Evolutionary conservation across 2,113 vertebrate genomes (phyloP).

Genomic region (Macaca mulatta): DNA sequence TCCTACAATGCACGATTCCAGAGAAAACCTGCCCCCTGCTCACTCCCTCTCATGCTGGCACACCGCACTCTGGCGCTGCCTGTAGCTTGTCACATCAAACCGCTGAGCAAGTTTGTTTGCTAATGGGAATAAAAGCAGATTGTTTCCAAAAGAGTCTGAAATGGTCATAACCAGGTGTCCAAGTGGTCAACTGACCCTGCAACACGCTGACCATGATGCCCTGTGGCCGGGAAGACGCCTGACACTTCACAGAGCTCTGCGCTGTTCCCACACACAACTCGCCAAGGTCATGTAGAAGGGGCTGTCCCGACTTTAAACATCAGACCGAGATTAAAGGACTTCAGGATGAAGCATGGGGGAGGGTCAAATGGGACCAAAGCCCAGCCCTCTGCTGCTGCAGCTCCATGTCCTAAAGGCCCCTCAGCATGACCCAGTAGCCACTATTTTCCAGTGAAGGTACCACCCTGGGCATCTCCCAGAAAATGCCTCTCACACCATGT

Average conservation of each 20-base stretch:
- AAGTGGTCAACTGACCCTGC: too few relatives aligned
- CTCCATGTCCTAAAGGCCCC: background rate
- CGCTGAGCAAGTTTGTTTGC: background rate
- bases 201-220: too few relatives aligned
- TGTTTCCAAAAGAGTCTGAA: background rate
- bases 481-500: background rate
- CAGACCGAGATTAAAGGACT: background rate
- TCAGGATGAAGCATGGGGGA: background rate
- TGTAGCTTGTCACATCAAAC: background rate
- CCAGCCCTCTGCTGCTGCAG: background rate
- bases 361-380: too few relatives aligned
- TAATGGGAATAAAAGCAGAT: background rate
- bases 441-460: too few relatives aligned
- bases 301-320: background rate
- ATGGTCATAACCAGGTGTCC: background rate
- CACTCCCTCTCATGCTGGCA: too few relatives aligned
- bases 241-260: too few relatives aligned
- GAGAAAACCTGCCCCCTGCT: background rate
- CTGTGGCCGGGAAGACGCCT: too few relatives aligned
- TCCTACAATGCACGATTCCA: too few relatives aligned
- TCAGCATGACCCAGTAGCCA: too few relatives aligned
- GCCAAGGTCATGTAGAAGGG: background rate
- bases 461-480: background rate
- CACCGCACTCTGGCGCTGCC: background rate
- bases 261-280: too few relatives aligned